A percentile compares a stretch with the other conserved stretches of the same genome.
Evolutionary conservation across 2,113 vertebrate species (phyloP).

Genomic region (Phycodurus eques): DNA sequence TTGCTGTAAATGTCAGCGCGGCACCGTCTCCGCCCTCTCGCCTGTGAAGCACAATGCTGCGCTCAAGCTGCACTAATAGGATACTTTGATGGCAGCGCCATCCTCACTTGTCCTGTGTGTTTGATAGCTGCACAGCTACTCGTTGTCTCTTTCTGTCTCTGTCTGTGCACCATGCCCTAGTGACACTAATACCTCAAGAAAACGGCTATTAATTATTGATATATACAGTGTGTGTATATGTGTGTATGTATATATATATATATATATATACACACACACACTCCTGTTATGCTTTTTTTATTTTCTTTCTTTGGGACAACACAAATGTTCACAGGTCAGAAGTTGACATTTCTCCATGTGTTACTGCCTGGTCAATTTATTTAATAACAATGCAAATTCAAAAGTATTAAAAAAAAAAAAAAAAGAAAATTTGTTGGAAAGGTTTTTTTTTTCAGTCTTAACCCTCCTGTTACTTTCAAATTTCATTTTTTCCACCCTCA

Average conservation of each 20-base stretch:
- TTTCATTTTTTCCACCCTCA: no score
- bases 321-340: no score
- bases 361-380: no score
- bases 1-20: slow-evolving; percentile 73
- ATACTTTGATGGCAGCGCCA: slow-evolving; percentile 58
- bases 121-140: slow-evolving; percentile 30
- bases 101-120: slow-evolving; percentile 45
- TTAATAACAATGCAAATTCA: no score
- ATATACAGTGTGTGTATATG: not conserved
- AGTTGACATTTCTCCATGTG: no score
- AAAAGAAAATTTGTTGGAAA: no score
- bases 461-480: no score
- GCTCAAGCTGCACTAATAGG: slow-evolving; percentile 65
- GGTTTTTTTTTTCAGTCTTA: no score
- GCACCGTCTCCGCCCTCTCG: slow-evolving; percentile 51
- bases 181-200: not conserved
- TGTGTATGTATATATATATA: not conserved
- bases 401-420: no score
- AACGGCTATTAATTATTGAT: not conserved
- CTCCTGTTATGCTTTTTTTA: no score
- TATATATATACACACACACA: no score
- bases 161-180: not conserved
- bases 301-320: no score
- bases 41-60: slow-evolving; percentile 59
- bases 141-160: not conserved